Conservation (phyloP, 2,888 invertebrate species). For the Lasius fuliginosus region DNA sequence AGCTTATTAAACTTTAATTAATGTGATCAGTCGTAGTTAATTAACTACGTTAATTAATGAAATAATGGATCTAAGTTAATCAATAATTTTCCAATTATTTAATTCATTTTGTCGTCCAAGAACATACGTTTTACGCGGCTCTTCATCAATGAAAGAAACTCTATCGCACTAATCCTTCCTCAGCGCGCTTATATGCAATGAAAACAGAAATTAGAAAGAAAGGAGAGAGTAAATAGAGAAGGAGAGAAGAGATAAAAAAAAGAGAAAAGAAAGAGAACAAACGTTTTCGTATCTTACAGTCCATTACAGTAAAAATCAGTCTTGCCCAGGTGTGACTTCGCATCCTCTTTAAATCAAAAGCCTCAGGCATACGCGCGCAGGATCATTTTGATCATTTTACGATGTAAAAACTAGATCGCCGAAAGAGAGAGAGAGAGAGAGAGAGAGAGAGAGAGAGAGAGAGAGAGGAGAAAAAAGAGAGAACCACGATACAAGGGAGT, state of each 20-base stretch:
- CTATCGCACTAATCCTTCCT: neutral
- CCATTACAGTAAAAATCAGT: conserved; percentile 80
- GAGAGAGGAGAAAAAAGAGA: conserved; percentile 8
- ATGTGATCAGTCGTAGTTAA: neutral
- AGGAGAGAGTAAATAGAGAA: neutral
- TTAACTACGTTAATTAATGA: conserved; percentile 35
- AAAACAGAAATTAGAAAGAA: conserved; percentile 14
- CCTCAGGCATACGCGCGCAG: conserved; percentile 82
- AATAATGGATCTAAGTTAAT: neutral
- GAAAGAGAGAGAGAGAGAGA: conserved; percentile 33
- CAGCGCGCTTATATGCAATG: conserved; percentile 4
- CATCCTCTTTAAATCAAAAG: conserved; percentile 80
- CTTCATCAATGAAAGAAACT: conserved; percentile 28
- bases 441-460: neutral
- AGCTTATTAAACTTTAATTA: conserved; percentile 42
- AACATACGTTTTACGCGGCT: conserved; percentile 19
- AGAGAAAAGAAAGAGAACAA: conserved; percentile 35
- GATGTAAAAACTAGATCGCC: conserved; percentile 56
- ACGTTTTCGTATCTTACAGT: conserved; percentile 57
- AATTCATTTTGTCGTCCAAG: conserved; percentile 26
- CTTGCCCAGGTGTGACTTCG: conserved; percentile 80
- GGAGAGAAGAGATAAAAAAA: neutral
- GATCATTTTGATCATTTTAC: conserved; percentile 67
- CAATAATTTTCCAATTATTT: conserved; percentile 16
- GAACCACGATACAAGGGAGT: conserved; percentile 58